Conservation (phyloP, 2,797 vertebrate species). For the Galaxias olidus region DNA sequence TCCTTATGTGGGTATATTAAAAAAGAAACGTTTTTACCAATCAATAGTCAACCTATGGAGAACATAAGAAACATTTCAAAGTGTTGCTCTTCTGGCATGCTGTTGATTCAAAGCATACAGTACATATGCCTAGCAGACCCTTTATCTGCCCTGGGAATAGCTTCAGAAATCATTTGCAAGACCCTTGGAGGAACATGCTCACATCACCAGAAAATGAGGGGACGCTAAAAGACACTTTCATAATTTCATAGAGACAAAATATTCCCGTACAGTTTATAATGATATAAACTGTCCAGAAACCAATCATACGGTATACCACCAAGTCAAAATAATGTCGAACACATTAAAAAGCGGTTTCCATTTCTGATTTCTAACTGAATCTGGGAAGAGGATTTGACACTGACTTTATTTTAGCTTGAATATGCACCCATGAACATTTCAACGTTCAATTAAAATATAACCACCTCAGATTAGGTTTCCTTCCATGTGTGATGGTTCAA, state of each 20-base stretch:
- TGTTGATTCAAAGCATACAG: slow-evolving; percentile 31
- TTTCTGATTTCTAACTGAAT: slow-evolving; percentile 50
- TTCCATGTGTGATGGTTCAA: neutral
- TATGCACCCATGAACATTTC: slow-evolving; percentile 13
- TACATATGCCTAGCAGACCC: slow-evolving; percentile 24
- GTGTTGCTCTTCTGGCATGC: too few relatives aligned
- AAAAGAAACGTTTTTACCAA: too few relatives aligned
- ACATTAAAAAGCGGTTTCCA: slow-evolving; percentile 66
- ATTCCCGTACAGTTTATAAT: slow-evolving; percentile 54
- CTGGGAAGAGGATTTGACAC: slow-evolving; percentile 22
- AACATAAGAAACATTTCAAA: too few relatives aligned
- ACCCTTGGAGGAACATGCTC: slow-evolving; percentile 46
- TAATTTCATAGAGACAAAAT: slow-evolving; percentile 73
- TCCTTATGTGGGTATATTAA: too few relatives aligned
- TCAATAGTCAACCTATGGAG: too few relatives aligned
- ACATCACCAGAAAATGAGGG: slow-evolving; percentile 61
- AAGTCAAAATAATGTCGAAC: slow-evolving; percentile 52
- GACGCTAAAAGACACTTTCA: slow-evolving; percentile 57
- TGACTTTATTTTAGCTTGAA: slow-evolving; percentile 2
- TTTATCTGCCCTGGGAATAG: neutral
- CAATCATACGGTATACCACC: slow-evolving; percentile 22
- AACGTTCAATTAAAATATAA: slow-evolving; percentile 14
- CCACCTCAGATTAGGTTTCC: neutral
- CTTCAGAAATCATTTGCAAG: slow-evolving; percentile 17
- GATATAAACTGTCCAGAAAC: slow-evolving; percentile 60